Conservation (phyloP, 2,797 vertebrate genomes). For the Sarcophilus harrisii region DNA sequence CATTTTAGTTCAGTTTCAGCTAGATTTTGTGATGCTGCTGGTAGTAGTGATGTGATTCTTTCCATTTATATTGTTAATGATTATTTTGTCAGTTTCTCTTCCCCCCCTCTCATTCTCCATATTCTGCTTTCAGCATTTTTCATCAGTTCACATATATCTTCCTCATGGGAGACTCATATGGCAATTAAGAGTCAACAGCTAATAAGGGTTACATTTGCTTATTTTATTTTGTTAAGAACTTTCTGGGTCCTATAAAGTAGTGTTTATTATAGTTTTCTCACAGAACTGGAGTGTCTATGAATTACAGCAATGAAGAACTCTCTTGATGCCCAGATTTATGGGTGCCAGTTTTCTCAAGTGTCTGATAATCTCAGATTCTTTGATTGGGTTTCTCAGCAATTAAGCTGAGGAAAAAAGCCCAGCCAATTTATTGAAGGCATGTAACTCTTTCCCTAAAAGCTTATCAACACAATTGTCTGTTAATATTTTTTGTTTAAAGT, state of each 20-base stretch:
- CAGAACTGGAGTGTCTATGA: background rate
- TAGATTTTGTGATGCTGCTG: background rate
- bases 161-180: background rate
- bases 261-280: background rate
- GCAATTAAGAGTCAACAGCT: background rate
- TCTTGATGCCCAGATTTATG: background rate
- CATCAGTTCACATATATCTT: background rate
- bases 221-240: background rate
- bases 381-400: background rate
- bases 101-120: background rate
- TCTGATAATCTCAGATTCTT: background rate
- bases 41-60: background rate
- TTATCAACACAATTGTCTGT: background rate
- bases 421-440: background rate
- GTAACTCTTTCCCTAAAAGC: background rate
- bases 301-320: background rate
- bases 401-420: background rate
- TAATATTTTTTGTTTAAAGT: slow-evolving; percentile 47
- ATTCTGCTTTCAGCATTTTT: background rate
- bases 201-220: background rate
- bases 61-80: background rate
- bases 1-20: background rate
- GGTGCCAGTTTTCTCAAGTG: background rate
- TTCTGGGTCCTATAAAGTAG: background rate
- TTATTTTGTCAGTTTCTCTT: background rate